These are phyloP conservation scores for Cathartes aura DNA, from an alignment of 2,113 vertebrate genomes.

Conservation along the genomic window DNA sequence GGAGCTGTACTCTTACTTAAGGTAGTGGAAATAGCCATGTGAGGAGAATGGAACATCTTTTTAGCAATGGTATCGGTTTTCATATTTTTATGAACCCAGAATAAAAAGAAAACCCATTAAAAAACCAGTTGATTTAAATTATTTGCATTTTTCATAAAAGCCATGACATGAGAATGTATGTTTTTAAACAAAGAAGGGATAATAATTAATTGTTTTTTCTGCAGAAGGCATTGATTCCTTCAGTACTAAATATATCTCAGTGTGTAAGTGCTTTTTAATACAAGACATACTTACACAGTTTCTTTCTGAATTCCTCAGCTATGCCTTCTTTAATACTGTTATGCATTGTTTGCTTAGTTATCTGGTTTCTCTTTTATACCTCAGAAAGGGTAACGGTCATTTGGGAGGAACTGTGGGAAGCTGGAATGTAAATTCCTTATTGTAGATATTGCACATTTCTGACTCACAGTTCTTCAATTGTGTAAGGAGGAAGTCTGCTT, in stretches of 20 bases:
- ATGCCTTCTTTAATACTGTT: background rate
- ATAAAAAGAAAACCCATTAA: background rate
- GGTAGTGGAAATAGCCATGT: background rate
- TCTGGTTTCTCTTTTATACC: background rate
- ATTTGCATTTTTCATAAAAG: background rate
- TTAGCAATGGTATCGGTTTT: background rate
- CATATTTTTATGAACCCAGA: background rate
- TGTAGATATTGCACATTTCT: constrained; percentile 44
- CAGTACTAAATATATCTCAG: background rate
- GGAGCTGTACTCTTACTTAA: background rate
- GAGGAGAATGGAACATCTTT: background rate
- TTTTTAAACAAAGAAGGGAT: background rate
- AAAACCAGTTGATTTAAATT: background rate
- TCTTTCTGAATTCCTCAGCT: background rate
- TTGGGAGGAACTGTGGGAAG: constrained; percentile 49
- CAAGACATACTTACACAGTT: background rate
- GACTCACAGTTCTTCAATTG: constrained; percentile 33
- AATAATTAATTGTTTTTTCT: background rate
- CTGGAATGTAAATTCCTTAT: constrained; percentile 34
- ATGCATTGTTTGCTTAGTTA: background rate
- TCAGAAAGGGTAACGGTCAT: constrained; percentile 23
- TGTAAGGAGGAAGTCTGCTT: background rate
- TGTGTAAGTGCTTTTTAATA: background rate
- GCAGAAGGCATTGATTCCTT: background rate
- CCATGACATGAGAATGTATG: background rate